Evolutionary conservation across 2,113 vertebrate species (phyloP).

Genomic region (Pangasianodon gigas): DNA sequence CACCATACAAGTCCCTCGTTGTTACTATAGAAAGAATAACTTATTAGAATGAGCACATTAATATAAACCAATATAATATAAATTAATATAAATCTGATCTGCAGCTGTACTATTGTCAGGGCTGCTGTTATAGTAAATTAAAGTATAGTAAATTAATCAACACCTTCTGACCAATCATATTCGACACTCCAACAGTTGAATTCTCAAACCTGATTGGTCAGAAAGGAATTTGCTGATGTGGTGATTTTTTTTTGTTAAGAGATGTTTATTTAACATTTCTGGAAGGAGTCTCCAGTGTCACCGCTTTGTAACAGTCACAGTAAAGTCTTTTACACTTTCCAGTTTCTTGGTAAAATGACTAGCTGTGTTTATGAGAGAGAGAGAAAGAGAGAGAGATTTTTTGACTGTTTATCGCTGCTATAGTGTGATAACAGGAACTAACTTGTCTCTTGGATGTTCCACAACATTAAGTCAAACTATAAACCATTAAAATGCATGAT

Average conservation of each 20-base stretch:
- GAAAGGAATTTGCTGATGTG: background rate
- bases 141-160: background rate
- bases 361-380: background rate
- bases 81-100: background rate
- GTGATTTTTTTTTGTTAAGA: background rate
- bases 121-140: background rate
- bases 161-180: background rate
- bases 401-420: background rate
- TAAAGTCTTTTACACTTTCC: background rate
- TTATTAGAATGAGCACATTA: background rate
- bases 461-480: background rate
- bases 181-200: background rate
- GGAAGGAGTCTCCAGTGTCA: background rate
- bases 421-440: background rate
- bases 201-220: background rate
- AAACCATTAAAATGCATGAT: background rate
- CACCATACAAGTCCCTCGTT: background rate
- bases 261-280: background rate
- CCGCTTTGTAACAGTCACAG: background rate
- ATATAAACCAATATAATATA: background rate
- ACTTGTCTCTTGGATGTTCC: background rate
- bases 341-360: too few species aligned
- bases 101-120: background rate
- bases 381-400: background rate
- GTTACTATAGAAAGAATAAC: background rate